A percentile compares a stretch with the other conserved stretches of the same genome.
Evolutionary conservation across 2,888 invertebrate genomes (phyloP).

Genomic region (Lasius fuliginosus): DNA sequence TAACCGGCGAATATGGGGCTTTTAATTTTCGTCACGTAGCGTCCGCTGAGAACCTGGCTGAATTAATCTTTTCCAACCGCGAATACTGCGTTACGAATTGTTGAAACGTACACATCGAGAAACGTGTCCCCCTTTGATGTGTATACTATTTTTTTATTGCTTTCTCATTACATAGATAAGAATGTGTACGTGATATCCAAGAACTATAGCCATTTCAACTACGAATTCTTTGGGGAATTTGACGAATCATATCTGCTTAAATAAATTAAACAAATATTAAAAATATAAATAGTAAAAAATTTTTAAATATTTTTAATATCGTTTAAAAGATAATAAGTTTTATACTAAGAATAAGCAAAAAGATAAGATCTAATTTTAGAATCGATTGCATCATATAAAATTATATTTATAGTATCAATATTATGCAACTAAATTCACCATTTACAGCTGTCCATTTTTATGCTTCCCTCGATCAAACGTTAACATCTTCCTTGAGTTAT

Average conservation of each 20-base stretch:
- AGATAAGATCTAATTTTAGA: background rate
- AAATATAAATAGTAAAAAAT: background rate
- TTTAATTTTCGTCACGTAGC: slow-evolving; percentile 54
- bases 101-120: slow-evolving; percentile 9
- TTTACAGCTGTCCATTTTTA: slow-evolving; percentile 9
- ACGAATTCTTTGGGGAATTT: background rate
- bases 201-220: background rate
- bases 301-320: background rate
- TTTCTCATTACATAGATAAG: background rate
- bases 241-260: too few relatives aligned
- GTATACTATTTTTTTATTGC: background rate
- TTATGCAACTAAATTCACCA: background rate
- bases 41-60: slow-evolving; percentile 6
- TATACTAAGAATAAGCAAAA: background rate
- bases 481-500: slow-evolving; percentile 21
- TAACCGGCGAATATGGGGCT: slow-evolving; percentile 31
- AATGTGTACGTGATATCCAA: background rate
- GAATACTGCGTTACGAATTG: slow-evolving; percentile 11
- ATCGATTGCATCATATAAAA: background rate
- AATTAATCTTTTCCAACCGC: slow-evolving; percentile 33
- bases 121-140: background rate
- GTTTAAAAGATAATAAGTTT: background rate
- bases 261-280: background rate
- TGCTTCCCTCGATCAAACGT: background rate
- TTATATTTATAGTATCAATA: background rate